These are phyloP conservation scores for Biston stratarius DNA, from an alignment of 2,888 invertebrate genomes.

Conservation along the genomic window DNA sequence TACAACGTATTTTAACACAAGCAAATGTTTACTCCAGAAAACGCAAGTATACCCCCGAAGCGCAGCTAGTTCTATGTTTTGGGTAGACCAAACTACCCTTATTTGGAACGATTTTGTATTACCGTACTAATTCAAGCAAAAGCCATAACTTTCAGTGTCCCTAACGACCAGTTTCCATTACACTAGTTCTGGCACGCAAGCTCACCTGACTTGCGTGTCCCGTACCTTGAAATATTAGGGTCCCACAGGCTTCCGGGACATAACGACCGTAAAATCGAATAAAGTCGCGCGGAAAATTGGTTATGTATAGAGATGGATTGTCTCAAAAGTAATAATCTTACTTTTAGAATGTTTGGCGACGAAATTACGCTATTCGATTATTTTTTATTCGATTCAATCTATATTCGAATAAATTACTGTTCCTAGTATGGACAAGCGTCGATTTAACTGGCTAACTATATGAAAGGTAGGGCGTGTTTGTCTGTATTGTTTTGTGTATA, in stretches of 20 bases:
- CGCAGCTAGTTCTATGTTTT: too few species aligned
- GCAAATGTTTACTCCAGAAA: too few species aligned
- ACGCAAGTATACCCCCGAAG: too few species aligned
- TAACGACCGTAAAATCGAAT: constrained; percentile 39
- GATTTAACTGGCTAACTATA: too few species aligned
- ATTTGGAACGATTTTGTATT: neutral
- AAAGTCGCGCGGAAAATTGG: constrained; percentile 33
- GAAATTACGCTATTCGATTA: neutral
- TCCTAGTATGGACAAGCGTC: too few species aligned
- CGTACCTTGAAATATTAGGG: constrained; percentile 23
- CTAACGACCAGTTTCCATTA: constrained; percentile 28
- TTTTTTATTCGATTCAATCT: neutral
- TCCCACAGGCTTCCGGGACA: constrained; percentile 29
- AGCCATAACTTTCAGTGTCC: constrained; percentile 8
- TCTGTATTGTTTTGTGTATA: too few species aligned
- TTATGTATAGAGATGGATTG: constrained; percentile 19
- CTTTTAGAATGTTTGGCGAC: neutral
- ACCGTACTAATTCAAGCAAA: neutral
- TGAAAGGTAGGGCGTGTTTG: too few species aligned
- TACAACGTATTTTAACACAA: too few species aligned
- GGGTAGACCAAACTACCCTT: neutral
- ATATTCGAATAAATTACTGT: neutral
- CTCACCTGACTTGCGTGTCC: constrained; percentile 32
- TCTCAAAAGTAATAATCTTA: constrained; percentile 6
- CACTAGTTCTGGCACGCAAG: constrained; percentile 24